Evolutionary conservation across 2,113 vertebrate species (phyloP), one percentile per base, ranked within the genome.

Genomic region (Monopterus albus): DNA sequence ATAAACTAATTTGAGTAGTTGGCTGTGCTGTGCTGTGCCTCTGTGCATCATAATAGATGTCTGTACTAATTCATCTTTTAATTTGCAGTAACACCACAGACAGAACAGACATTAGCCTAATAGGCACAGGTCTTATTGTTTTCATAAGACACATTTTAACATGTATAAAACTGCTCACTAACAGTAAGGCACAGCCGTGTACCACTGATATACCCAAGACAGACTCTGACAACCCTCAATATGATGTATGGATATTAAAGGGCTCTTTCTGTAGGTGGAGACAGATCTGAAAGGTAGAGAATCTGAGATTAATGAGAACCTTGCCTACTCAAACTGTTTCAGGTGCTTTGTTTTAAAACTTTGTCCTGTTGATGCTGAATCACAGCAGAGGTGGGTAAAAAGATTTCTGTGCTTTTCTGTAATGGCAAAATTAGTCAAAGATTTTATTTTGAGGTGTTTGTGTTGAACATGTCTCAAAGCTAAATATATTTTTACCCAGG

Each of bases 171-270:
- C 12, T 5, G 0, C 75, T 73, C 50, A 73, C 52, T 33, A 71
- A 31, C 57, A 71, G 58, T 40, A 31, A 59, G 28, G 71, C 47
- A 28, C 38, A 60, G 71, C 17, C 28, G 45, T 38, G 38, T 46
- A 62, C 55, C 42, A 47, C 21, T 75, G 81, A 73, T 76, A 64
- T 71, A 70, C 26, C 51, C 18, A 21, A 81, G 68, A 71, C 78
- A 65, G 45, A 65, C 42, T 78, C 68, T 79, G 85, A 86, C 73
- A 86, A 66, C 31, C 59, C 28, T 76, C 66, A 39, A 81, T 75
- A 81, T 81, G 81, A 86, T 78, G 57, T 71, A 66, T 74, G 63
- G 55, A 86, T 83, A 86, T 91, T 66, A 89, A 87, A 91, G 81
- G 31, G 36, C 60, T 69, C 33, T 50, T 69, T 78, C 83, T 75